Evolutionary conservation across 2,888 invertebrate species (phyloP).

Genomic region (Meteorus cinctellus): DNA sequence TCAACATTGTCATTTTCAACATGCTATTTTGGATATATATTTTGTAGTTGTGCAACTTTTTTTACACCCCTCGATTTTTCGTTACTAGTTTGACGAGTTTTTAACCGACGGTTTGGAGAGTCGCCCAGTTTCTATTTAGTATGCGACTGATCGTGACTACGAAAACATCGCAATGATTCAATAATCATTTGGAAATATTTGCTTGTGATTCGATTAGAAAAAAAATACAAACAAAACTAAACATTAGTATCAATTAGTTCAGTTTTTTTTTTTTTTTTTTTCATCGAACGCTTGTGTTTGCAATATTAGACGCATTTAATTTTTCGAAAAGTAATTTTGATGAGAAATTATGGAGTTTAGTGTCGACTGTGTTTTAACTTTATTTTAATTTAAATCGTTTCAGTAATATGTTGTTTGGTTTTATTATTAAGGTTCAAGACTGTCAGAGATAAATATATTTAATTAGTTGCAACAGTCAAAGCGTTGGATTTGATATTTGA

Average conservation of each 20-base stretch:
- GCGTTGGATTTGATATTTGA: neutral
- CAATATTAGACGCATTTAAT: neutral
- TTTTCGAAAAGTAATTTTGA: too few species aligned
- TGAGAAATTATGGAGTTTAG: too few species aligned
- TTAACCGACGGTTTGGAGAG: neutral
- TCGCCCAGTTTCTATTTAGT: neutral
- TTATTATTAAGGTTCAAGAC: neutral
- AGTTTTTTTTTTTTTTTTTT: too few species aligned
- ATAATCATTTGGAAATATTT: neutral
- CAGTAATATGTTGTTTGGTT: too few species aligned
- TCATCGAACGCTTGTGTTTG: neutral
- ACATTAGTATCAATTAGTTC: too few species aligned
- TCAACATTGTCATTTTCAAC: neutral
- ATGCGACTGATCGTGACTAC: neutral
- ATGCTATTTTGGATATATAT: constrained; percentile 42
- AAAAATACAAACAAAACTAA: too few species aligned
- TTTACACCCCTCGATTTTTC: constrained; percentile 21
- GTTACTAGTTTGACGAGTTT: constrained; percentile 52
- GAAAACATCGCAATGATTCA: neutral
- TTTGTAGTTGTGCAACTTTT: constrained; percentile 49
- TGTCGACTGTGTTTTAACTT: neutral
- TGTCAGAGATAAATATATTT: neutral
- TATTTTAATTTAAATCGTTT: neutral
- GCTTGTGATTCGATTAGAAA: neutral
- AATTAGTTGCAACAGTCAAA: too few species aligned